Evolutionary conservation across 2,113 vertebrate species (phyloP), one percentile per base, ranked within the genome.

Genomic region (Rhinolophus sinicus): DNA sequence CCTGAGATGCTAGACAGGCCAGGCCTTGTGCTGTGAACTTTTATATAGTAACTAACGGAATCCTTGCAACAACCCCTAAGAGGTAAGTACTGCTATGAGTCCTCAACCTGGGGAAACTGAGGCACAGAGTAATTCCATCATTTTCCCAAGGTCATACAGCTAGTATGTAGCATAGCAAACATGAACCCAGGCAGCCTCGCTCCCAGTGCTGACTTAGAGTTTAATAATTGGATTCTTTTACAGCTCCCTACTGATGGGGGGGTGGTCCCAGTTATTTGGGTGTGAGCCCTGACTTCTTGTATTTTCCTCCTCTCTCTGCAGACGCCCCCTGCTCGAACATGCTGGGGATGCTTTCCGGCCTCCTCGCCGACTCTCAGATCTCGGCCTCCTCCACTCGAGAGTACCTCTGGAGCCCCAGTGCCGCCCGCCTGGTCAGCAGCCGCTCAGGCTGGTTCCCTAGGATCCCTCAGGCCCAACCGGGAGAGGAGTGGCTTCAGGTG

Each of bases 401-500:
- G 97, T 99, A 99, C 67, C 99, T 99, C 80, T 99, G 99, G 98
- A 99, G 99, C 85, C 99, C 99, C 97, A 99, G 99, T 6, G 98
- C 99, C 0, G 99, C 99, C 52, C 99, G 99, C 60, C 98, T 99
- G 93, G 99, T 99, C 97, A 99, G 99, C 98, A 99, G 99, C 97
- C 99, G 99, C 52, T 99, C 99, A 0, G 99, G 99, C 38, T 99
- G 99, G 99, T 99, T 99, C 97, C 99, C 99, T 1, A 99, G 98
- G 38, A 97, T 99, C 12, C 99, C 99, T 0, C 99, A 99, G 89
- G 99, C 99, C 9, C 98, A 99, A 93, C 99, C 99, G 0, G 99
- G 99, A 7, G 99, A 99, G 80, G 99, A 99, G 96, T 99, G 99
- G 99, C 98, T 99, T 26, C 99, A 99, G 97, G 99, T 99, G 89